Percentiles rank a stretch among this genome's conserved stretches.
Evolutionary conservation across 2,888 invertebrate species (phyloP).

Genomic region (Drosophila gaucha): DNA sequence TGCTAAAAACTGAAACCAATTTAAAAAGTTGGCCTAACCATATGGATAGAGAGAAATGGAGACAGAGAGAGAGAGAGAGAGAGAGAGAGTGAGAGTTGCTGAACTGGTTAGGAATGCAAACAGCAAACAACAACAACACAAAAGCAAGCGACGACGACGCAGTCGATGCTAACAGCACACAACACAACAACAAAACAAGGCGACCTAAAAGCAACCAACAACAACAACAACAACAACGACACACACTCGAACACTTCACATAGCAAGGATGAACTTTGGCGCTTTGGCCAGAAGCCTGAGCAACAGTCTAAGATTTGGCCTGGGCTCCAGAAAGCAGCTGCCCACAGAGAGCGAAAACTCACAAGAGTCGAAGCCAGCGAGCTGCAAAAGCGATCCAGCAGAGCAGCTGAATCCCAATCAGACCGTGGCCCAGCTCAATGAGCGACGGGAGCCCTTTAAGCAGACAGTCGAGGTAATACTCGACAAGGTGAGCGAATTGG

Average conservation of each 20-base stretch:
- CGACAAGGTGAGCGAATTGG: conserved; percentile 73
- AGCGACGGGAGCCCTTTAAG: conserved; percentile 43
- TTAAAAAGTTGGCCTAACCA: conserved; percentile 74
- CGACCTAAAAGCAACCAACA: conserved; percentile 13
- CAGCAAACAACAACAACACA: neutral
- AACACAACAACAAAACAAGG: conserved; percentile 29
- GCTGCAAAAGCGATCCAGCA: neutral
- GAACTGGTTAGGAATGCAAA: conserved; percentile 34
- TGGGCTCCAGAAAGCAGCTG: conserved; percentile 32
- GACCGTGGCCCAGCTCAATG: conserved; percentile 21
- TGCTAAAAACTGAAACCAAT: conserved; percentile 76
- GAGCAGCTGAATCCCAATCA: neutral
- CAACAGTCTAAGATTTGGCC: conserved; percentile 43
- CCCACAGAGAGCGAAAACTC: conserved; percentile 1
- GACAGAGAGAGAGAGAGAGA: conserved; percentile 16
- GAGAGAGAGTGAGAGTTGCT: neutral
- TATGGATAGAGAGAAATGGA: conserved; percentile 51
- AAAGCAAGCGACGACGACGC: conserved; percentile 33
- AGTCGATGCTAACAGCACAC: conserved; percentile 48
- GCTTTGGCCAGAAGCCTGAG: conserved; percentile 61
- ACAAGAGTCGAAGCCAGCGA: neutral
- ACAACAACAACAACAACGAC: conserved; percentile 23
- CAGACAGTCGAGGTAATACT: conserved; percentile 64
- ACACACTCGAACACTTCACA: conserved; percentile 35
- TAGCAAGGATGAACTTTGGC: conserved; percentile 63